Conservation (phyloP, 2,113 vertebrate genomes). For the Tychaedon coryphoeus region DNA sequence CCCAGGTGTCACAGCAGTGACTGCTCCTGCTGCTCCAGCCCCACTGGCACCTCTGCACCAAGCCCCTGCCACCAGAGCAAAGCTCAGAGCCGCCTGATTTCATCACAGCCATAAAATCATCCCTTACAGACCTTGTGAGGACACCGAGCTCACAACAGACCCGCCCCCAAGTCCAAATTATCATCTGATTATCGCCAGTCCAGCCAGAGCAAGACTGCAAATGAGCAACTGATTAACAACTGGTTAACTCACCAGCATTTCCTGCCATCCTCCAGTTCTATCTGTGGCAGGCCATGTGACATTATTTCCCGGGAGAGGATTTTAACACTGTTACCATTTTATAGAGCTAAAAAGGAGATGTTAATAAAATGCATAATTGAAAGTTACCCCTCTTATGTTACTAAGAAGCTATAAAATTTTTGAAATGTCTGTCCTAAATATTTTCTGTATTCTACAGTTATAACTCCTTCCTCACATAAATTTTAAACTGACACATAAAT, state of each 20-base stretch:
- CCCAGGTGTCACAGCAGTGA: no score
- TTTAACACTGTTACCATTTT: conserved; percentile 18
- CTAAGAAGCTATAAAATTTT: not conserved
- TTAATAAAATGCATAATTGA: conserved; percentile 40
- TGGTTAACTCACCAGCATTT: conserved; percentile 1
- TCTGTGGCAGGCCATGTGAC: not conserved
- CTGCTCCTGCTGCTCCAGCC: not conserved
- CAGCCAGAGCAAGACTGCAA: not conserved
- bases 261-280: not conserved
- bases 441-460: not conserved
- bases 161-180: not conserved
- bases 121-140: not conserved
- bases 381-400: not conserved
- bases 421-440: not conserved
- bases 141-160: not conserved
- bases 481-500: not conserved
- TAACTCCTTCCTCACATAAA: not conserved
- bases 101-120: not conserved
- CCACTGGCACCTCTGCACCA: not conserved
- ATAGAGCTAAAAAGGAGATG: not conserved
- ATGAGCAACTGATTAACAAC: not conserved
- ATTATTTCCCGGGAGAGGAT: conserved; percentile 19
- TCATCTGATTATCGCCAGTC: not conserved
- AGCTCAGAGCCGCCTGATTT: rapidly evolving
- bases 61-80: not conserved